Evolutionary conservation across 2,888 invertebrate genomes (phyloP).

Genomic region (Silvanus unidentatus): DNA sequence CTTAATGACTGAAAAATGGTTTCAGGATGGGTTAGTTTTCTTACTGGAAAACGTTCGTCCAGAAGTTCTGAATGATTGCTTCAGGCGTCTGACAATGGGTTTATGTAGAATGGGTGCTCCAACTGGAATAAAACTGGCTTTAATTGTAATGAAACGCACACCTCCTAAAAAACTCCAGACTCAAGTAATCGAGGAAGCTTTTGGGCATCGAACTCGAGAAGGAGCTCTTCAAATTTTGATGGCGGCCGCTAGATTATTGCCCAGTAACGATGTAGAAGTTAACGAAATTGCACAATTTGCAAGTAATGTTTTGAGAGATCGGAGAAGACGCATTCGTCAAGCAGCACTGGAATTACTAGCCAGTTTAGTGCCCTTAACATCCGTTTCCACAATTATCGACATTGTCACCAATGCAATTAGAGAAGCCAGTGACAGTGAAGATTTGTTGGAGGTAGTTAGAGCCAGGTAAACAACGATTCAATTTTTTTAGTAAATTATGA

Average conservation of each 20-base stretch:
- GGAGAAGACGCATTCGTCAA: conserved; percentile 69
- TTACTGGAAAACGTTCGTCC: conserved; percentile 32
- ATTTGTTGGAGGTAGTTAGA: conserved; percentile 64
- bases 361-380: conserved; percentile 67
- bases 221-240: conserved; percentile 49
- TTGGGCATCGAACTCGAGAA: conserved; percentile 29
- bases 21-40: conserved; percentile 33
- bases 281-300: conserved; percentile 38
- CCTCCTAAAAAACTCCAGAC: conserved; percentile 41
- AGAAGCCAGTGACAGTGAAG: conserved; percentile 50
- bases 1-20: no score
- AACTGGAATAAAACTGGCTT: conserved; percentile 48
- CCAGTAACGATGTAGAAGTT: conserved; percentile 68
- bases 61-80: conserved; percentile 40
- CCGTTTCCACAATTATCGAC: conserved; percentile 57
- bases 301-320: conserved; percentile 44
- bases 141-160: conserved; percentile 50
- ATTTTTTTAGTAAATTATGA: not conserved
- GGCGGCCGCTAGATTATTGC: conserved; percentile 70
- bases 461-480: no score
- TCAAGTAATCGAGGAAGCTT: conserved; percentile 45
- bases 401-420: conserved; percentile 50
- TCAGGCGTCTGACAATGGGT: conserved; percentile 45
- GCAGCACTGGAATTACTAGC: conserved; percentile 75
- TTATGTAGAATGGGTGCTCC: conserved; percentile 49